Conservation (phyloP, 2,888 invertebrate genomes). For the Epirrhoe tristata region DNA sequence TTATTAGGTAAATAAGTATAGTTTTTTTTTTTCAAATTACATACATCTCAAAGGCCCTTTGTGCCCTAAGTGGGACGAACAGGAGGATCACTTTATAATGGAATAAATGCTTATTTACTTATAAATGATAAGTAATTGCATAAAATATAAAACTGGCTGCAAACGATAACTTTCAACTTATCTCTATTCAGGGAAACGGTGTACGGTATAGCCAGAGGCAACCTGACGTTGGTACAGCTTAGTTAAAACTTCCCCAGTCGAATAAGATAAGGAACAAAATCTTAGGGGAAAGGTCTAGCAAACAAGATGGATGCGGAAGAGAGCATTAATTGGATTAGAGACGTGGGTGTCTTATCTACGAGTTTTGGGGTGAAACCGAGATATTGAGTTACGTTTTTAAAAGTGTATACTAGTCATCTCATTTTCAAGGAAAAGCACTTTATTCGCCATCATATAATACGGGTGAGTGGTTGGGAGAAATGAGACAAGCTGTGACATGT, state of each 20-base stretch:
- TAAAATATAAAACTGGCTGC: not conserved
- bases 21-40: too few species aligned
- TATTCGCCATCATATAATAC: not conserved
- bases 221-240: not conserved
- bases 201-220: conserved; percentile 1
- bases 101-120: too few species aligned
- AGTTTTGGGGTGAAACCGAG: conserved; percentile 60
- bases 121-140: not conserved
- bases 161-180: not conserved
- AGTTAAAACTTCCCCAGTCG: conserved; percentile 12
- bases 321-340: conserved; percentile 45
- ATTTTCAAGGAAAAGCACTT: not conserved
- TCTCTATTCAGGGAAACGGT: not conserved
- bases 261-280: conserved; percentile 27
- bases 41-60: too few species aligned
- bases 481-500: not conserved
- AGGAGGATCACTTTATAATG: too few species aligned
- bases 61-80: too few species aligned
- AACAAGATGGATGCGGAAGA: conserved; percentile 40
- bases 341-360: conserved; percentile 32
- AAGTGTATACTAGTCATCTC: not conserved
- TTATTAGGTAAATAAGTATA: too few species aligned
- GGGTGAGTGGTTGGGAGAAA: not conserved
- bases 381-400: conserved; percentile 1
- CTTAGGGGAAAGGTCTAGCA: conserved; percentile 37